Evolutionary conservation across 2,113 vertebrate genomes (phyloP).

Genomic region (Lepisosteus oculatus): DNA sequence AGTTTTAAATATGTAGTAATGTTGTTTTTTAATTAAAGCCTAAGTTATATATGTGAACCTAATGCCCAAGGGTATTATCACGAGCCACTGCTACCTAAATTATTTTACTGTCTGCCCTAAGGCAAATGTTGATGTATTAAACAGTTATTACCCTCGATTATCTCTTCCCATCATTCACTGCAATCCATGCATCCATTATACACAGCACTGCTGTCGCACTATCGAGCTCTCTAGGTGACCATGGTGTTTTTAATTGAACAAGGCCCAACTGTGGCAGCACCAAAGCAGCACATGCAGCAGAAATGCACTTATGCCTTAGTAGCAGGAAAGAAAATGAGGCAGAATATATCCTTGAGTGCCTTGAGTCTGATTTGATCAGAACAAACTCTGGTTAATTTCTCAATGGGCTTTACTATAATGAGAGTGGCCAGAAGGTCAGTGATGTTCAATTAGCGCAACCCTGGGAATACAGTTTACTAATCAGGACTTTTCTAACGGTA

Average conservation of each 20-base stretch:
- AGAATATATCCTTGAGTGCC: neutral
- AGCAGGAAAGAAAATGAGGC: neutral
- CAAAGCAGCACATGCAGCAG: neutral
- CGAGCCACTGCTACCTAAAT: neutral
- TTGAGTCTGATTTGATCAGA: conserved; percentile 3
- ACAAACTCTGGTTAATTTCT: conserved; percentile 11
- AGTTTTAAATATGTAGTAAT: no score
- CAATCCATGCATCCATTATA: neutral
- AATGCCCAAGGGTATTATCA: conserved; percentile 8
- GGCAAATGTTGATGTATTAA: conserved; percentile 16
- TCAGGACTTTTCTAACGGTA: neutral
- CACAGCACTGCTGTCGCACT: neutral
- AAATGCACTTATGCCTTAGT: neutral
- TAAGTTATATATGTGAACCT: neutral
- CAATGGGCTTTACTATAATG: conserved; percentile 4
- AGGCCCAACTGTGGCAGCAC: no score
- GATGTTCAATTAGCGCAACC: neutral
- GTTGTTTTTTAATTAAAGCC: neutral
- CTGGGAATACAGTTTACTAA: conserved; percentile 1
- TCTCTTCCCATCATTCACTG: neutral
- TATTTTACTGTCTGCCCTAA: conserved; percentile 7
- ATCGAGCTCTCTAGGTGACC: conserved; percentile 15
- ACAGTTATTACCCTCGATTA: conserved; percentile 19
- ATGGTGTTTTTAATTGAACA: neutral
- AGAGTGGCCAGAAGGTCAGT: conserved; percentile 1